Evolutionary conservation across 2,888 invertebrate genomes (phyloP).

Genomic region (Polydrusus tereticollis): DNA sequence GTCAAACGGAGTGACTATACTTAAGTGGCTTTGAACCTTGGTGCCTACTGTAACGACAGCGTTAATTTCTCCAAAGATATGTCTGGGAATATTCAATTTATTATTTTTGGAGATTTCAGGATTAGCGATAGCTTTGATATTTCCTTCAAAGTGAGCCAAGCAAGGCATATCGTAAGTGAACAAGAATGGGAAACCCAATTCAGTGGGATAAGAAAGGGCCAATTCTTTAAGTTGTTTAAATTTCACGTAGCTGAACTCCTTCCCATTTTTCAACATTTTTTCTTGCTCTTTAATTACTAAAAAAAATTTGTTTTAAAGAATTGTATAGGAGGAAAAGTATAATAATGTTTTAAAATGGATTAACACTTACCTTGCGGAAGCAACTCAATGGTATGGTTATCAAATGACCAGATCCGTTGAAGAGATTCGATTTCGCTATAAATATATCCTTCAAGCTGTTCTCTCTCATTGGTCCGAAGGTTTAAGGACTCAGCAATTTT

Average conservation of each 20-base stretch:
- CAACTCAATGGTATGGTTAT: constrained; percentile 70
- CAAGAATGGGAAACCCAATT: constrained; percentile 78
- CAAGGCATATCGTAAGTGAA: constrained; percentile 74
- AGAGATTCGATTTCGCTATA: constrained; percentile 66
- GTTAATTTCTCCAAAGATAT: constrained; percentile 67
- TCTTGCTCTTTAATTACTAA: constrained; percentile 65
- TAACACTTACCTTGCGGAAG: constrained; percentile 66
- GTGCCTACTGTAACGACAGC: constrained; percentile 70
- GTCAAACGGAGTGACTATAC: constrained; percentile 76
- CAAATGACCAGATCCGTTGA: constrained; percentile 69
- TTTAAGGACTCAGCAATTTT: constrained; percentile 72
- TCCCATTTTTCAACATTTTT: constrained; percentile 67
- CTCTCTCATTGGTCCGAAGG: constrained; percentile 68
- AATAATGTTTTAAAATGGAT: too few relatives aligned
- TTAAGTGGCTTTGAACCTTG: constrained; percentile 73
- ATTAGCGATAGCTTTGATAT: constrained; percentile 67
- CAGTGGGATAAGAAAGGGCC: constrained; percentile 77
- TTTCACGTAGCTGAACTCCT: constrained; percentile 73
- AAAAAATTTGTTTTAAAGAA: background rate
- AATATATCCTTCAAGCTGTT: constrained; percentile 73
- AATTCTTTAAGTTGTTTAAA: constrained; percentile 72
- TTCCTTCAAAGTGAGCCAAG: constrained; percentile 70
- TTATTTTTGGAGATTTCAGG: constrained; percentile 60
- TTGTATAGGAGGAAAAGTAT: background rate
- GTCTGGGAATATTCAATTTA: constrained; percentile 60